Percentiles rank a stretch among this genome's conserved stretches.
phyloP scores from a whole-genome alignment of 2,888 invertebrate species.

The Sepioteuthis lessoniana region DNA sequence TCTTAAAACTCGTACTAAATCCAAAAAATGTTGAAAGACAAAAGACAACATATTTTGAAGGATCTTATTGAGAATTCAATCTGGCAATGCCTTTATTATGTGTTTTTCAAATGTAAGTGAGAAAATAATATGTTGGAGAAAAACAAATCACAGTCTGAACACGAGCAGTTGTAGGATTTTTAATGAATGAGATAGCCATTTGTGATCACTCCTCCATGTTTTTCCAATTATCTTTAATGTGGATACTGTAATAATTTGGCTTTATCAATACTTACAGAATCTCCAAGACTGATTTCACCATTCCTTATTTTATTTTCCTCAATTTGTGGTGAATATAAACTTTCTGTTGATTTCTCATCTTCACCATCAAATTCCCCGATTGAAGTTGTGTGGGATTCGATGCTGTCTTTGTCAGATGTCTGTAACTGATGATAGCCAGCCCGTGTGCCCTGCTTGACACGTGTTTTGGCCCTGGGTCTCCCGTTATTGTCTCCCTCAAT shows the following conservation, averaged over 20 bases:
- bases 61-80: too few species aligned
- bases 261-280: slow-evolving; percentile 35
- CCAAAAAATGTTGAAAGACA: too few species aligned
- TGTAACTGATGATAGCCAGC: background rate
- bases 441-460: background rate
- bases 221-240: background rate
- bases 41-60: too few species aligned
- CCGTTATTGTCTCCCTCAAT: background rate
- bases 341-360: background rate
- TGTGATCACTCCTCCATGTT: too few species aligned
- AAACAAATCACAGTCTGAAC: too few species aligned
- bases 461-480: background rate
- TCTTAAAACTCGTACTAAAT: too few species aligned
- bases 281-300: background rate
- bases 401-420: slow-evolving; percentile 11
- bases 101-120: too few species aligned
- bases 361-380: background rate
- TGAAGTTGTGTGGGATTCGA: background rate
- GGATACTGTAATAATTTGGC: slow-evolving; percentile 14
- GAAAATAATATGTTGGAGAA: too few species aligned
- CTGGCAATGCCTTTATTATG: too few species aligned
- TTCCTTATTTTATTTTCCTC: background rate
- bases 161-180: too few species aligned
- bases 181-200: too few species aligned
- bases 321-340: background rate